Base-by-base conservation (phyloP, 92 coral and sea anemone species). In the Siderastrea radians region DNA sequence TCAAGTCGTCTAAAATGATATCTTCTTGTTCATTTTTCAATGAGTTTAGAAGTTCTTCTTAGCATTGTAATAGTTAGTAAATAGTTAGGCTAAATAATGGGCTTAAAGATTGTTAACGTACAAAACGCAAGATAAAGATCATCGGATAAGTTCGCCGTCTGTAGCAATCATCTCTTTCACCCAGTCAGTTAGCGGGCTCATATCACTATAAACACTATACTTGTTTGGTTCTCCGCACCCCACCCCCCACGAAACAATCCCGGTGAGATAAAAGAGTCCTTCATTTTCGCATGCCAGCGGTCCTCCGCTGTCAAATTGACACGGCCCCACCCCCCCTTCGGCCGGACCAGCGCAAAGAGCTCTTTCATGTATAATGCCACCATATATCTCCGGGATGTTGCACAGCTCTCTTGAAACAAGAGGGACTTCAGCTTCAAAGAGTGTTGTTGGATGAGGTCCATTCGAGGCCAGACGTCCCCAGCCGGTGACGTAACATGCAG, bases 301-400 rank as follows among this genome's bases (percentile, higher is more conserved):
- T 65, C 99, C 99, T 52, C 99, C 99, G 74, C 99, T 96, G 77
- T 96, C 99, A 78, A 88, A 96, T 74, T 96, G 97, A 62, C 99
- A 96, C 7, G 99, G 98, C 8, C 95, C 99, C 62, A 81, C 86
- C 1, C 98, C 98, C 7, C 98, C 99, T 59, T 79, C 83, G 16
- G 78, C 84, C 13, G 95, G 84, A 4, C 99, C 99, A 6, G 99
- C 99, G 76, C 99, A 96, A 12, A 96, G 67, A 19, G 96, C 96
- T 60, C 97, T 82, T 46, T 85, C 84, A 69, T 96, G 98, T 61
- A 96, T 92, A 43, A 80, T 88, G 46, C 96, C 96, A 74, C 93
- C 92, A 75, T 94, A 96, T 3, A 93, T 91, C 52, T 79, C 75
- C 12, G 62, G 82, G 13, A 71, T 85, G 90, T 96, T 96, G 72